Conservation (phyloP, 1,140 invertebrate genomes). For the Cotesia vestalis region DNA sequence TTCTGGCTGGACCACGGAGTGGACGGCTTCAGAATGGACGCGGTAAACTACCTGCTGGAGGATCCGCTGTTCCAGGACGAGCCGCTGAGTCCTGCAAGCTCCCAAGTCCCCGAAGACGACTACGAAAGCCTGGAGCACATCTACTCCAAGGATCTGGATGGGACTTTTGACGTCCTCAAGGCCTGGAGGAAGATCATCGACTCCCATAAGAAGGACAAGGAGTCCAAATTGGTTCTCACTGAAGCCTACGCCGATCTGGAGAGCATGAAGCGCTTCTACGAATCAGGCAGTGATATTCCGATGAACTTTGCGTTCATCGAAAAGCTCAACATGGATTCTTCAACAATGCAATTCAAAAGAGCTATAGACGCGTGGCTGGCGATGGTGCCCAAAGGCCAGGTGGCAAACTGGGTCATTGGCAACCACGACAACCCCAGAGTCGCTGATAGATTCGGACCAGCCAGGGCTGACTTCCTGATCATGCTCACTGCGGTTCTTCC, state of each 20-base stretch:
- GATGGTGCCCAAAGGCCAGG: conserved; percentile 46
- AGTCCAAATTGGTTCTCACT: conserved; percentile 68
- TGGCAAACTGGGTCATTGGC: conserved; percentile 64
- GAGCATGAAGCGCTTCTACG: conserved; percentile 72
- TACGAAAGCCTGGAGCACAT: conserved; percentile 71
- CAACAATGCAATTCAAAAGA: conserved; percentile 66
- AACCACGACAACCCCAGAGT: conserved; percentile 77
- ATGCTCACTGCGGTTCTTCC: conserved; percentile 73
- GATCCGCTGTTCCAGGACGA: conserved; percentile 68
- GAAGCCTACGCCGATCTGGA: conserved; percentile 71
- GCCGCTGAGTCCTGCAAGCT: conserved; percentile 57
- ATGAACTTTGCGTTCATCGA: conserved; percentile 72
- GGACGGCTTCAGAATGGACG: conserved; percentile 76
- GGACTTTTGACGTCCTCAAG: conserved; percentile 63
- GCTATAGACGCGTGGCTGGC: conserved; percentile 69
- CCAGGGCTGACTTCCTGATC: conserved; percentile 72
- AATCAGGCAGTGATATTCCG: conserved; percentile 67
- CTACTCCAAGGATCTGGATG: conserved; percentile 71
- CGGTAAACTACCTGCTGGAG: conserved; percentile 70
- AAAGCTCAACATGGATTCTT: conserved; percentile 64
- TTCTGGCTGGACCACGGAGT: conserved; percentile 77
- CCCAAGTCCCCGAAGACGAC: conserved; percentile 61
- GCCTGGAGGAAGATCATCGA: conserved; percentile 50
- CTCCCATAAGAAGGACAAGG: conserved; percentile 20
- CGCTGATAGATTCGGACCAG: conserved; percentile 70